A percentile compares a stretch with the other conserved stretches of the same genome.
phyloP scores from a whole-genome alignment of 1,140 invertebrate genomes.

The Drosophila jambulina region DNA sequence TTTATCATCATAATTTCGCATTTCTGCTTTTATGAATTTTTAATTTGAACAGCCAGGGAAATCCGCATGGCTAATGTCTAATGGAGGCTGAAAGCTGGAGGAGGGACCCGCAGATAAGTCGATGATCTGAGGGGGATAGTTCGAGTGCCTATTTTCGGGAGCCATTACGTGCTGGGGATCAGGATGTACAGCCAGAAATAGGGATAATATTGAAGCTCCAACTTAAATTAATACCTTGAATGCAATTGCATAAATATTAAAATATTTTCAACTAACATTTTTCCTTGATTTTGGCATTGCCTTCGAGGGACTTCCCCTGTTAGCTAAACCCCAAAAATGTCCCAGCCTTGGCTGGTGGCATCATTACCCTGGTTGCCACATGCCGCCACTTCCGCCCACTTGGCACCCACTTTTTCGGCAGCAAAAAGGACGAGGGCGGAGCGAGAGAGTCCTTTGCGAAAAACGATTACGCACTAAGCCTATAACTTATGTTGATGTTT shows the following conservation, averaged over 20 bases:
- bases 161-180: neutral
- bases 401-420: slow-evolving; percentile 8
- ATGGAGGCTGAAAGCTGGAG: neutral
- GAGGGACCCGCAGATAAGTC: slow-evolving; percentile 17
- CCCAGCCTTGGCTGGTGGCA: slow-evolving; percentile 14
- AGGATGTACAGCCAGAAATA: neutral
- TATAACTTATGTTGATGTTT: slow-evolving; percentile 84
- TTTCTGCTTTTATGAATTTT: slow-evolving; percentile 84
- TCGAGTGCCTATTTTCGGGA: slow-evolving; percentile 16
- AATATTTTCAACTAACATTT: neutral
- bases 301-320: neutral
- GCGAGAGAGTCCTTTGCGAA: slow-evolving; percentile 48
- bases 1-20: slow-evolving; percentile 83
- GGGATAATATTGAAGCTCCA: neutral
- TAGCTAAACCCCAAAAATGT: slow-evolving; percentile 15
- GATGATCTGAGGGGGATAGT: slow-evolving; percentile 18
- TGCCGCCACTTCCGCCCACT: slow-evolving; percentile 2
- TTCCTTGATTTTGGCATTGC: neutral
- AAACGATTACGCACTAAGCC: slow-evolving; percentile 83
- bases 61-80: slow-evolving; percentile 29
- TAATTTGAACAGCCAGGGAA: slow-evolving; percentile 68
- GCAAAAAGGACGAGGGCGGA: neutral
- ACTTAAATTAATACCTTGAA: neutral
- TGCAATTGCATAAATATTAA: neutral
- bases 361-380: slow-evolving; percentile 32